phyloP scores from a whole-genome alignment of 2,888 invertebrate species.

The Cantharis rufa region DNA sequence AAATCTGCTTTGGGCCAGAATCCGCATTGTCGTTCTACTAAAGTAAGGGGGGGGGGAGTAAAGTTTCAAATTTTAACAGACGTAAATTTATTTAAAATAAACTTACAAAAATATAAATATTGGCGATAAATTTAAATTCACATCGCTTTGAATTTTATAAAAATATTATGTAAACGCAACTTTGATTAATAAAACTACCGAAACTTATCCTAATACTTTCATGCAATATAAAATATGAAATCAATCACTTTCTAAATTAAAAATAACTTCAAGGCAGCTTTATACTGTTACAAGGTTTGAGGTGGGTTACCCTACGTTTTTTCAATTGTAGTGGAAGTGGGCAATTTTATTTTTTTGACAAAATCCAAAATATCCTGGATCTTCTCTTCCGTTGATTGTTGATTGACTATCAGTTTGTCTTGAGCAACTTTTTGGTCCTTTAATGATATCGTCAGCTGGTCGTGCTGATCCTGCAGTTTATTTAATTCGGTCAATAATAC shows the following conservation, averaged over 20 bases:
- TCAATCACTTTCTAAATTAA: not conserved
- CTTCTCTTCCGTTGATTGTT: slow-evolving; percentile 51
- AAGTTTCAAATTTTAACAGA: not conserved
- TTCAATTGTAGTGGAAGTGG: slow-evolving; percentile 3
- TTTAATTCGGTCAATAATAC: slow-evolving; percentile 51
- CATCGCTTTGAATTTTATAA: not conserved
- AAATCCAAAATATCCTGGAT: slow-evolving; percentile 51
- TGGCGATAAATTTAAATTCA: not conserved
- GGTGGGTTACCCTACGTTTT: not conserved
- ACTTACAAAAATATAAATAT: not conserved
- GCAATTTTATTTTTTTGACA: slow-evolving; percentile 44
- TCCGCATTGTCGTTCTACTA: no score
- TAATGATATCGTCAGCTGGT: slow-evolving; percentile 53
- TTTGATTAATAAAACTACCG: not conserved
- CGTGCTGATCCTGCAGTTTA: slow-evolving; percentile 53
- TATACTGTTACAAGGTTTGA: not conserved
- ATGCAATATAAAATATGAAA: not conserved
- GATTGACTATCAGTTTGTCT: slow-evolving; percentile 47
- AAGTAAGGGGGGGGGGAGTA: no score
- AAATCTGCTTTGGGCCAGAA: no score
- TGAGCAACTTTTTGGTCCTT: slow-evolving; percentile 50
- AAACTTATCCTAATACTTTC: not conserved
- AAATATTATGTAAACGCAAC: not conserved
- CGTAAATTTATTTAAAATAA: not conserved
- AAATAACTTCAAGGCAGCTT: not conserved